Percentiles rank a stretch among this genome's conserved stretches.
These are phyloP conservation scores for Rotaria sp. DNA, from an alignment of 2,888 invertebrate genomes.

Conservation along the genomic window DNA sequence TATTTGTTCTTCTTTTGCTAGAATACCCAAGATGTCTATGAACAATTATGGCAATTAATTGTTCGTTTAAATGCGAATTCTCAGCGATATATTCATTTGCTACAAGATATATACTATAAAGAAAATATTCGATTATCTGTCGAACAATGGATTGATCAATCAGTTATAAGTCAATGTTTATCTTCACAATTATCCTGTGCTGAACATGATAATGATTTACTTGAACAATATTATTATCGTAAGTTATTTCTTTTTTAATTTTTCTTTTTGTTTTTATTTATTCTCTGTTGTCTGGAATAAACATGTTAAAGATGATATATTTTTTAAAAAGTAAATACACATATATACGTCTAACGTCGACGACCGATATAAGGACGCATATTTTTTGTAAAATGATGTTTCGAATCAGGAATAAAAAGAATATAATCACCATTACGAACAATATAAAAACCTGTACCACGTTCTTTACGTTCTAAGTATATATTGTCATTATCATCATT, in stretches of 20 bases:
- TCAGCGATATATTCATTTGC: conserved; percentile 1
- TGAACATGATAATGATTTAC: not conserved
- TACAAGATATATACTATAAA: conserved; percentile 24
- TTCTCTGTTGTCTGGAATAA: not conserved
- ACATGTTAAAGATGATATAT: not conserved
- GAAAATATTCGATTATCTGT: conserved; percentile 17
- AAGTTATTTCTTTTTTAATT: not conserved
- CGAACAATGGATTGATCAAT: conserved; percentile 28
- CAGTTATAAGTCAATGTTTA: conserved; percentile 23
- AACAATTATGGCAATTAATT: conserved; percentile 15
- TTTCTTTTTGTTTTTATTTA: not conserved
- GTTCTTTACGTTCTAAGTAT: not conserved
- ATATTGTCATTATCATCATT: not conserved
- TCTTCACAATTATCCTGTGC: not conserved
- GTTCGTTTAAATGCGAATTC: conserved; percentile 15
- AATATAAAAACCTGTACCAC: not conserved
- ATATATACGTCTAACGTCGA: not conserved
- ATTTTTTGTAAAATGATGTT: conserved; percentile 16
- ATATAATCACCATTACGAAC: not conserved
- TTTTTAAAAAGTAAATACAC: not conserved
- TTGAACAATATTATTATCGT: conserved; percentile 1
- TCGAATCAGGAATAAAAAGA: not conserved
- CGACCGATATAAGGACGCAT: conserved; percentile 9
- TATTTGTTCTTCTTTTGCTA: not conserved
- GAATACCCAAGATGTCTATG: not conserved